Percentiles rank a stretch among this genome's conserved stretches.
phyloP scores from a whole-genome alignment of 2,888 invertebrate species.

The Thysanoteuthis rhombus region DNA sequence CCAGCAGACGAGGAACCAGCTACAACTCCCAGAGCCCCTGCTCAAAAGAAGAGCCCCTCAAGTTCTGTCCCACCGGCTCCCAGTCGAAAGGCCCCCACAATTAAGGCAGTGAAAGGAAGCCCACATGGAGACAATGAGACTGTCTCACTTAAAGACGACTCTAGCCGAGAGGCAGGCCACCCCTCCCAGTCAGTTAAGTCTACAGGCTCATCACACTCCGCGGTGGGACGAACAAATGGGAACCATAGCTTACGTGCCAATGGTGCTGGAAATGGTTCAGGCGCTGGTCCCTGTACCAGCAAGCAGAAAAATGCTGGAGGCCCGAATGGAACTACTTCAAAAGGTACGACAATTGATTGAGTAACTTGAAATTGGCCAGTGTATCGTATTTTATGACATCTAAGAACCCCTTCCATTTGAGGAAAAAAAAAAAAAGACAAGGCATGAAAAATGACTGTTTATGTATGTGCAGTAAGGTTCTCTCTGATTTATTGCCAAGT shows the following conservation, averaged over 20 bases:
- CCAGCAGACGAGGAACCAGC: constrained; percentile 54
- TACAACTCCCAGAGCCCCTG: constrained; percentile 38
- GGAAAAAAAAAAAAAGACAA: too few species aligned
- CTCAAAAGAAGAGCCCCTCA: constrained; percentile 33
- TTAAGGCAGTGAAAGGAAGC: constrained; percentile 16
- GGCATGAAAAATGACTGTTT: too few species aligned
- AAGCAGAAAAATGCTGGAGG: not conserved
- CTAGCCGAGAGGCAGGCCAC: constrained; percentile 12
- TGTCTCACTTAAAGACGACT: not conserved
- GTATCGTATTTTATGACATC: too few species aligned
- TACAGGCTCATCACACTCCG: not conserved
- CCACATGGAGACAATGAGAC: constrained; percentile 12
- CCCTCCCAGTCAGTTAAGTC: constrained; percentile 12
- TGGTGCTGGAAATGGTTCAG: constrained; percentile 12
- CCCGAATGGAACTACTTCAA: not conserved
- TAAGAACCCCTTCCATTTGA: too few species aligned
- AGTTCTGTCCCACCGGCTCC: constrained; percentile 36
- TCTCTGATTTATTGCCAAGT: too few species aligned
- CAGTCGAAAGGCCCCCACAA: constrained; percentile 34
- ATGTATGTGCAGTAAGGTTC: too few species aligned
- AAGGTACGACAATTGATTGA: not conserved
- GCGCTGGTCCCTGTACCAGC: not conserved
- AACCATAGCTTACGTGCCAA: constrained; percentile 12
- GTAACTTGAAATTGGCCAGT: too few species aligned
- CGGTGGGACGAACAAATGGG: not conserved